These are phyloP conservation scores for Chionomys nivalis DNA, from an alignment of 2,113 vertebrate species.

Conservation along the genomic window DNA sequence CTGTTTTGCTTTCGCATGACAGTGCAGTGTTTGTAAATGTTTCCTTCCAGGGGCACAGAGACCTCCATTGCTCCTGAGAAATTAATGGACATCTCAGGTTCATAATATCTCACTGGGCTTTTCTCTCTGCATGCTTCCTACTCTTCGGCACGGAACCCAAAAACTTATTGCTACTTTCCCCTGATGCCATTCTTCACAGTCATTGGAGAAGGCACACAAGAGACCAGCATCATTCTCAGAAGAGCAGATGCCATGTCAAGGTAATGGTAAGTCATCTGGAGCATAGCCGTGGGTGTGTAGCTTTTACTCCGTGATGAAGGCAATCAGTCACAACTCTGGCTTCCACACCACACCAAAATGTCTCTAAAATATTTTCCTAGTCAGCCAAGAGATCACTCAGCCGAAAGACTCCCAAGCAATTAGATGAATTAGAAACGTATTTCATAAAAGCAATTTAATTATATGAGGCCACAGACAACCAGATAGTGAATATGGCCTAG, in stretches of 20 bases:
- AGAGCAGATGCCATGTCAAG: background rate
- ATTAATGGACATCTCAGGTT: background rate
- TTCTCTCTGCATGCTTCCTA: background rate
- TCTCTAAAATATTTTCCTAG: background rate
- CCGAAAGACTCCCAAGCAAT: constrained; percentile 17
- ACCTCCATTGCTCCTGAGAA: background rate
- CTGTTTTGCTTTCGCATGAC: background rate
- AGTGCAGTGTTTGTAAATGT: background rate
- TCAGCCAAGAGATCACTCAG: background rate
- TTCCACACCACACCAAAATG: background rate
- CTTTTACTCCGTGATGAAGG: background rate
- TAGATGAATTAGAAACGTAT: constrained; percentile 29
- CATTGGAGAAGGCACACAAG: background rate
- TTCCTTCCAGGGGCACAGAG: background rate
- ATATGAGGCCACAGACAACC: background rate
- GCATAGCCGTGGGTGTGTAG: background rate
- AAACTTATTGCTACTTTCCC: background rate
- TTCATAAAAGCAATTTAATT: constrained; percentile 35
- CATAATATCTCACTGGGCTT: background rate
- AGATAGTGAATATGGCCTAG: background rate
- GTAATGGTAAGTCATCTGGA: background rate
- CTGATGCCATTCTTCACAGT: background rate
- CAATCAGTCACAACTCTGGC: background rate
- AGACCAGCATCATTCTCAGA: background rate
- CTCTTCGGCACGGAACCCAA: background rate